phyloP scores from a whole-genome alignment of 2,113 vertebrate genomes.

The Hyla sarda region DNA sequence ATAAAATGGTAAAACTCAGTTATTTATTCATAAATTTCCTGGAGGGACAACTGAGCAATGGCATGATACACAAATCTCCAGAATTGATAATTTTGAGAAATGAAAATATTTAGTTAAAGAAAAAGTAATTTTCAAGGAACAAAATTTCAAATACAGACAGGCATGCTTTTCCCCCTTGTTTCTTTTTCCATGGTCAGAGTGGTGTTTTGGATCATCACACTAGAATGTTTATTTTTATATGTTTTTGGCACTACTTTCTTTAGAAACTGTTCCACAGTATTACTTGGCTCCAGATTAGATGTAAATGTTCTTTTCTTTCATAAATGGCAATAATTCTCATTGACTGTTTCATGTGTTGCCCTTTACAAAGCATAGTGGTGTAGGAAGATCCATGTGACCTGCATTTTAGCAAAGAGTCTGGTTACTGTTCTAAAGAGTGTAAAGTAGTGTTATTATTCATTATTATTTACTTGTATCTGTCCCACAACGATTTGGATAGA shows the following conservation, averaged over 20 bases:
- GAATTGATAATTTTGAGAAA: not conserved
- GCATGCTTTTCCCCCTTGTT: not conserved
- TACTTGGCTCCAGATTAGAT: slow-evolving; percentile 3
- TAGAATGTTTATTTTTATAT: slow-evolving; percentile 37
- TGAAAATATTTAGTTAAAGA: not conserved
- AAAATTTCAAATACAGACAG: no score
- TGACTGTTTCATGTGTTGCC: not conserved
- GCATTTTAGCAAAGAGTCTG: not conserved
- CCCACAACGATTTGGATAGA: not conserved
- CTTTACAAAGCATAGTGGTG: not conserved
- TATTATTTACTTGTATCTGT: not conserved
- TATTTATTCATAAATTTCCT: no score
- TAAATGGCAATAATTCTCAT: not conserved
- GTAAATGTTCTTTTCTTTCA: not conserved
- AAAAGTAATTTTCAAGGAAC: not conserved
- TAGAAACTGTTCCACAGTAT: slow-evolving; percentile 5
- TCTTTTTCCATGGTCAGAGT: slow-evolving; percentile 3
- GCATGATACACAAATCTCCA: no score
- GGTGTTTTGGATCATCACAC: slow-evolving; percentile 6
- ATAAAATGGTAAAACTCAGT: no score
- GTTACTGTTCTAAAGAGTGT: not conserved
- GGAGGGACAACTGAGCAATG: no score
- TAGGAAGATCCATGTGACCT: not conserved
- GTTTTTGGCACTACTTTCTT: not conserved
- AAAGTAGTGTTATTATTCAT: not conserved